Percentiles rank a stretch among this genome's conserved stretches.
Conservation (phyloP, 2,888 invertebrate species). For the Halictus ligatus region DNA sequence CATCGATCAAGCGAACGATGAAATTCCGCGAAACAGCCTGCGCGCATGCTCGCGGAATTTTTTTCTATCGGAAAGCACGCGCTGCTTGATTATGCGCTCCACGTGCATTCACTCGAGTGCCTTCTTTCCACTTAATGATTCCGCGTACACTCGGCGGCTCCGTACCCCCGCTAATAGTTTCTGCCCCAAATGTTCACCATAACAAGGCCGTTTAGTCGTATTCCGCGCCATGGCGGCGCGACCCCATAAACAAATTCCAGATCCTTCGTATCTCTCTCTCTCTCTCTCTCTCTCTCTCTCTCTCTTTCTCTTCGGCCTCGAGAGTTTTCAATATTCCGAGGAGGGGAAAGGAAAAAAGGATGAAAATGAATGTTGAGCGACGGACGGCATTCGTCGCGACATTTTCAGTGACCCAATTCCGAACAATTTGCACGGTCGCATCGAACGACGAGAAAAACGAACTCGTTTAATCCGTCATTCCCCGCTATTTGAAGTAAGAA, state of each 20-base stretch:
- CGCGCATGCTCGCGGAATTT: not conserved
- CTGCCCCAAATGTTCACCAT: conserved; percentile 41
- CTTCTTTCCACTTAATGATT: conserved; percentile 56
- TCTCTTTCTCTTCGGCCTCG: not conserved
- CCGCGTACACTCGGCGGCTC: conserved; percentile 43
- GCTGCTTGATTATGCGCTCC: conserved; percentile 66
- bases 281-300: not conserved
- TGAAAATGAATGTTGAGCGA: not conserved
- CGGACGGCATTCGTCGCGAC: not conserved
- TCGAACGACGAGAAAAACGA: conserved; percentile 5
- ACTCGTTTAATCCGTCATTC: conserved; percentile 23
- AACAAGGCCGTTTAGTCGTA: conserved; percentile 12
- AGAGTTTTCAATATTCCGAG: conserved; percentile 10
- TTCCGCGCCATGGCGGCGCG: conserved; percentile 12
- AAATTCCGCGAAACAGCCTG: conserved; percentile 15
- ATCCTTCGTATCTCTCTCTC: not conserved
- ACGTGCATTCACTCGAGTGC: conserved; percentile 49
- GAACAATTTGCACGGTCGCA: conserved; percentile 7
- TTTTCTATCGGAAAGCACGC: conserved; percentile 50
- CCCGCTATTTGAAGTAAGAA: not conserved
- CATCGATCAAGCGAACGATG: conserved; percentile 53
- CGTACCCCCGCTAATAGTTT: conserved; percentile 42
- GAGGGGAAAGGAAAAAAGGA: not conserved
- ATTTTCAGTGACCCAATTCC: conserved; percentile 22
- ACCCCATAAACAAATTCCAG: conserved; percentile 16